These are phyloP conservation scores for Tipula unca DNA, from an alignment of 2,888 invertebrate genomes.

Conservation along the genomic window DNA sequence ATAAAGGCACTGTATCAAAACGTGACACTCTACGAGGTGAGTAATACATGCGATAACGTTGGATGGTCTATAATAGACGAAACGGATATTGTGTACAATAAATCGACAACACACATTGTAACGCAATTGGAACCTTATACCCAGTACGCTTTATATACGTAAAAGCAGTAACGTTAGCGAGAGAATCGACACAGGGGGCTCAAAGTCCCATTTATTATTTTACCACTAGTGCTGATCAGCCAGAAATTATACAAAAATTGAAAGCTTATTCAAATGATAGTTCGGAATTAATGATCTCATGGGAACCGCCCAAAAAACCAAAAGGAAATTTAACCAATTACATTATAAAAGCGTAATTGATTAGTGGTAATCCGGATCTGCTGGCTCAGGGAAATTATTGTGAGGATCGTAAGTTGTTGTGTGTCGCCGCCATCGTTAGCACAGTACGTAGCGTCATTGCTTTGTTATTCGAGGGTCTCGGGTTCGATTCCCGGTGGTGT, in stretches of 20 bases:
- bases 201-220: conserved; percentile 79
- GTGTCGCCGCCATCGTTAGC: no score
- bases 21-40: conserved; percentile 76
- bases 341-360: conserved; percentile 49
- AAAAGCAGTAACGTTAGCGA: conserved; percentile 81
- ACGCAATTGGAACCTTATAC: conserved; percentile 71
- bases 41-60: conserved; percentile 83
- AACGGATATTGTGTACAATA: conserved; percentile 36
- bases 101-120: conserved; percentile 45
- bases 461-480: no score
- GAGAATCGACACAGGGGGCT: conserved; percentile 65
- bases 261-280: conserved; percentile 35
- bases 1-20: conserved; percentile 65
- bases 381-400: conserved; percentile 58
- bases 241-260: conserved; percentile 32
- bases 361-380: conserved; percentile 43
- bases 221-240: conserved; percentile 51
- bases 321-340: conserved; percentile 83
- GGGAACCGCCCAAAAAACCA: conserved; percentile 67
- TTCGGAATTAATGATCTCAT: conserved; percentile 50
- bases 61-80: conserved; percentile 60
- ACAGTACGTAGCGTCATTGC: no score
- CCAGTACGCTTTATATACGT: conserved; percentile 91
- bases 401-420: conserved; percentile 56
- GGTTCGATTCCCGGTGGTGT: no score